Base-by-base conservation (phyloP, 2,113 vertebrate genomes). In the Tragelaphus buxtoni region DNA sequence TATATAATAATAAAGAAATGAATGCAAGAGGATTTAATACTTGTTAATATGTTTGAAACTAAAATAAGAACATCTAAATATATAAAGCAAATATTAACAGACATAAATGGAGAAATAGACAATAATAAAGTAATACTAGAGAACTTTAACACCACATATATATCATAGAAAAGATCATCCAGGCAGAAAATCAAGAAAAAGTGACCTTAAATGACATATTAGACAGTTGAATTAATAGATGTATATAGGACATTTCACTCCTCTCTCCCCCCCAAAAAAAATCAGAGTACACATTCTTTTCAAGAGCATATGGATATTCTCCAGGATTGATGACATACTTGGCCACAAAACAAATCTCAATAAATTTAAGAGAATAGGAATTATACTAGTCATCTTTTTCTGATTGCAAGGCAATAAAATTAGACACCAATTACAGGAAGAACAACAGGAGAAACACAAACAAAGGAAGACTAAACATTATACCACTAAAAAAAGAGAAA, bases 231-330 rank as follows among this genome's bases (percentile, higher is more conserved):
- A 76, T 76, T 45, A 74, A 45, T 42, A 76, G 39, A 45, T 4
- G 13, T 16, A 13, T 76, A 76, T 76, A 28, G 3, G 72, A 45
- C 12, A 45, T 76, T 45, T 26, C 72, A 28, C 13, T 2, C 18
- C 22, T 3, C 16, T 42, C 5, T 42, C 32, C 61, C 1, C 3
- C 3, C 0, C 0, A n/a, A n/a, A 63, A 63, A 74, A 26, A 26
- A 45, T 14, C 7, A 28, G 39, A 74, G 5, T 74, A 45, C 24
- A 74, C 6, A 45, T 28, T 45, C 24, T 74, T 45, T 45, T 45
- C 24, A 74, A 45, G 24, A 26, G 72, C 24, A 45, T 8, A 26
- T 74, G 6, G 39, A 26, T 45, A 42, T 74, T 45, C 24, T 74
- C 3, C 39, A 74, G 39, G 72, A 13, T 28, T 26, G 39, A 74